These are phyloP conservation scores for Neodiprion lecontei DNA, from an alignment of 1,140 invertebrate genomes.

Conservation along the genomic window DNA sequence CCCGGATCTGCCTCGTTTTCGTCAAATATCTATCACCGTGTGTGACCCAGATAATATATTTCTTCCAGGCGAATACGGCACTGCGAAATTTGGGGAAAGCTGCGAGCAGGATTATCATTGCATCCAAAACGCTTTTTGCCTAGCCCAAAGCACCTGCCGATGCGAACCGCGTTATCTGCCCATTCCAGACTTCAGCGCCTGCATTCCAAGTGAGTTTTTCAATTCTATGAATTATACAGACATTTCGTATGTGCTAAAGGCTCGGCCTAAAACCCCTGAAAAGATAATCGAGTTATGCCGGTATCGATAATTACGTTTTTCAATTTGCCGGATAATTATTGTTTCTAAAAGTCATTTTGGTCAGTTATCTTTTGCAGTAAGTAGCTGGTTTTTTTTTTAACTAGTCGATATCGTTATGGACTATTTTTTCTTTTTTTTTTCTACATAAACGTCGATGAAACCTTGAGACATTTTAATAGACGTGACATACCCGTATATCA, in stretches of 20 bases:
- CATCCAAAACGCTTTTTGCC: slow-evolving; percentile 35
- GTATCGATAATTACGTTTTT: not conserved
- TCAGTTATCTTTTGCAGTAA: too few relatives aligned
- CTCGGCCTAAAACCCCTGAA: not conserved
- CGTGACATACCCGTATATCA: too few relatives aligned
- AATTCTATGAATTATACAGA: not conserved
- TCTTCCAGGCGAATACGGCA: slow-evolving; percentile 13
- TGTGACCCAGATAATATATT: slow-evolving; percentile 20
- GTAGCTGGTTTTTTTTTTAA: too few relatives aligned
- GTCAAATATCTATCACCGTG: not conserved
- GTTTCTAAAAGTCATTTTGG: too few relatives aligned
- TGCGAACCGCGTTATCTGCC: slow-evolving; percentile 37
- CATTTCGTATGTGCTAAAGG: not conserved
- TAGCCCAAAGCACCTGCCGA: slow-evolving; percentile 27
- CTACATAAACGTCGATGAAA: too few relatives aligned
- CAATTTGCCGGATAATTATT: not conserved
- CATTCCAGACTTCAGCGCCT: slow-evolving; percentile 27
- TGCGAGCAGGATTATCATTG: slow-evolving; percentile 38
- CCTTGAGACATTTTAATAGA: too few relatives aligned
- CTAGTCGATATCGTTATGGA: too few relatives aligned
- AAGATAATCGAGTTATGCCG: not conserved
- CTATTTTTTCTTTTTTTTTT: too few relatives aligned
- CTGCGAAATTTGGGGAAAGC: slow-evolving; percentile 13
- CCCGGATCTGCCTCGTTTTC: not conserved
- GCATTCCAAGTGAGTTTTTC: slow-evolving; percentile 36